Percentiles rank a stretch among this genome's conserved stretches.
Conservation (phyloP, 2,797 vertebrate species). For the Semotilus atromaculatus region DNA sequence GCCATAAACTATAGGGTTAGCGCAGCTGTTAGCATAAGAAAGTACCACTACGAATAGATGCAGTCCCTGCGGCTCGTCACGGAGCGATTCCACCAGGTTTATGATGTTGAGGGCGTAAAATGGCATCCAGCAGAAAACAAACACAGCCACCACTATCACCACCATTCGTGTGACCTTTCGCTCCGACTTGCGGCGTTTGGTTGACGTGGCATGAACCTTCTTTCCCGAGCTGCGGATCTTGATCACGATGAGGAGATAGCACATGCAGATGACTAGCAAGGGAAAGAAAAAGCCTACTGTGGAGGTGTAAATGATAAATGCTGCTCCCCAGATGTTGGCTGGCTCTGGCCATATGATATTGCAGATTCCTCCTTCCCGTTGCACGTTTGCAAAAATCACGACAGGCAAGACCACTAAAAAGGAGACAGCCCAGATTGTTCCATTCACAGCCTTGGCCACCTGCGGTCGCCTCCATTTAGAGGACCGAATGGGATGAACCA, state of each 20-base stretch:
- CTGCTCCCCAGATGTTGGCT: conserved; percentile 84
- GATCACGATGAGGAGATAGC: conserved; percentile 94
- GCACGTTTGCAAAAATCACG: conserved; percentile 89
- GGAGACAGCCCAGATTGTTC: conserved; percentile 88
- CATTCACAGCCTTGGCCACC: conserved; percentile 89
- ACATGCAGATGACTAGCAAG: conserved; percentile 93
- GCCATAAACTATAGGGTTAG: conserved; percentile 94
- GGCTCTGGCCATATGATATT: conserved; percentile 96
- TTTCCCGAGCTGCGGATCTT: conserved; percentile 92
- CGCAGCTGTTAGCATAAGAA: conserved; percentile 96
- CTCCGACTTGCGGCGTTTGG: conserved; percentile 89
- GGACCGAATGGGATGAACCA: conserved; percentile 92
- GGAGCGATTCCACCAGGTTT: conserved; percentile 88
- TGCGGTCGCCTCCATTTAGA: conserved; percentile 91
- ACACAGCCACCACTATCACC: conserved; percentile 93
- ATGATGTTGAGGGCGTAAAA: conserved; percentile 95
- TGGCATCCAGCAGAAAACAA: conserved; percentile 96
- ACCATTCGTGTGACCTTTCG: conserved; percentile 95
- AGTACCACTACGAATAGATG: conserved; percentile 94
- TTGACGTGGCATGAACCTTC: conserved; percentile 88
- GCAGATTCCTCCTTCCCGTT: conserved; percentile 85
- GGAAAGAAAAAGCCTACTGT: conserved; percentile 94
- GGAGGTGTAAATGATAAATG: conserved; percentile 93
- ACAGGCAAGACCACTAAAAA: conserved; percentile 92
- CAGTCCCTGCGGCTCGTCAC: conserved; percentile 84